A percentile compares a stretch with the other conserved stretches of the same genome.
phyloP scores from a whole-genome alignment of 2,113 vertebrate genomes.

The Anas platyrhynchos region DNA sequence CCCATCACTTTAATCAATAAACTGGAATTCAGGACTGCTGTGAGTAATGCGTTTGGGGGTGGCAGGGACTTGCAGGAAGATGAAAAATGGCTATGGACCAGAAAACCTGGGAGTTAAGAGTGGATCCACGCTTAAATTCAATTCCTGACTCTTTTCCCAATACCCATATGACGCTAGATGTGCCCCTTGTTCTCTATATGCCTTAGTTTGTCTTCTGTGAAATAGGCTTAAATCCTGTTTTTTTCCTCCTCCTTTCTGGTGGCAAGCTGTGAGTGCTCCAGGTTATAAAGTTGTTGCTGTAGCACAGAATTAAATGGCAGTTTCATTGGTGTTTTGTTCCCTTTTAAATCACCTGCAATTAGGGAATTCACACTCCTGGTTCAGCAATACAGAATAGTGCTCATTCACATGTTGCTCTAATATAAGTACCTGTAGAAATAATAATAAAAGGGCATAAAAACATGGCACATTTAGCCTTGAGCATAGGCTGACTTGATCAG shows the following conservation, averaged over 20 bases:
- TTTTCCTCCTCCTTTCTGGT: not conserved
- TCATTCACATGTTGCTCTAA: not conserved
- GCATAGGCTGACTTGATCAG: not conserved
- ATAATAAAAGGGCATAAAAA: not conserved
- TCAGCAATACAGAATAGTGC: not conserved
- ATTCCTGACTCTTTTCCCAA: not conserved
- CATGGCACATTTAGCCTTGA: not conserved
- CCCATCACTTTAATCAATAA: not conserved
- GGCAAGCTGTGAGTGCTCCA: not conserved
- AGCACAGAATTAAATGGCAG: not conserved
- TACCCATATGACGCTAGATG: accelerated
- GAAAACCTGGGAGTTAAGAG: not conserved
- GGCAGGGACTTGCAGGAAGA: not conserved
- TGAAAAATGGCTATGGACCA: not conserved
- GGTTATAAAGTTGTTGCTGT: not conserved
- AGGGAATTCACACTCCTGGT: not conserved
- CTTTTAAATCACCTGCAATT: not conserved
- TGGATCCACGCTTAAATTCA: not conserved
- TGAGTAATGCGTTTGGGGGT: not conserved
- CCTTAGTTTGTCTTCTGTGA: not conserved
- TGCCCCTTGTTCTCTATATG: not conserved
- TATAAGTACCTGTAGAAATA: not conserved
- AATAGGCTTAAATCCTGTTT: not conserved
- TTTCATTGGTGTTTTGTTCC: not conserved
- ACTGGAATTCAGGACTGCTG: not conserved